Conservation (phyloP, 2,113 vertebrate genomes). For the Pterocles burchelli region DNA sequence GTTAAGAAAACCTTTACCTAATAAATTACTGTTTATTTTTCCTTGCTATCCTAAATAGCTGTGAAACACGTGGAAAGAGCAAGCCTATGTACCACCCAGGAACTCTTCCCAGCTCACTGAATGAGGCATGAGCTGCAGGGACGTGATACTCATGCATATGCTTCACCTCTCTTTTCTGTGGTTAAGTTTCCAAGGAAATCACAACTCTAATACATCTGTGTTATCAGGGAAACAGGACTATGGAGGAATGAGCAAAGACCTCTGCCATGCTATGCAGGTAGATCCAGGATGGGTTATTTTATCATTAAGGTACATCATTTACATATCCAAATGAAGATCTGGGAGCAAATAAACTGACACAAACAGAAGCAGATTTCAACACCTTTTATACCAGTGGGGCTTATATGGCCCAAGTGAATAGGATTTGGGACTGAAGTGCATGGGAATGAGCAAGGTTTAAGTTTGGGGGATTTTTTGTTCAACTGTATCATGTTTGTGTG, state of each 20-base stretch:
- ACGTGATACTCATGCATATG: fast-evolving
- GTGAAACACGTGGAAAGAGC: background rate
- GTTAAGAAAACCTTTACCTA: background rate
- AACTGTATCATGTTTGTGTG: background rate
- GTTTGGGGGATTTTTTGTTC: background rate
- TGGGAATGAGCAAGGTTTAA: background rate
- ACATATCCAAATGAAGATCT: background rate
- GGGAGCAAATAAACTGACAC: background rate
- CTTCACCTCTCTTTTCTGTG: background rate
- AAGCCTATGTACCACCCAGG: background rate
- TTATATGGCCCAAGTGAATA: background rate
- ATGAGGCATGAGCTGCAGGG: background rate
- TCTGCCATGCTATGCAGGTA: background rate
- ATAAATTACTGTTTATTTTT: background rate
- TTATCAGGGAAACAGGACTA: background rate
- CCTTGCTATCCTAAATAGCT: background rate
- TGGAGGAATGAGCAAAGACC: background rate
- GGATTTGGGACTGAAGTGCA: background rate
- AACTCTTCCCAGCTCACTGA: background rate
- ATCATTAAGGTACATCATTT: background rate
- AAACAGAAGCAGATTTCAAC: background rate
- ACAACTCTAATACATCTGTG: fast-evolving
- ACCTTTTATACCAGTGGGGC: background rate
- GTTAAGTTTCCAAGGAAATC: background rate
- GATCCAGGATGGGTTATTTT: background rate